Base-by-base conservation (phyloP, 1,140 invertebrate species). In the Potamilus streckersoni region DNA sequence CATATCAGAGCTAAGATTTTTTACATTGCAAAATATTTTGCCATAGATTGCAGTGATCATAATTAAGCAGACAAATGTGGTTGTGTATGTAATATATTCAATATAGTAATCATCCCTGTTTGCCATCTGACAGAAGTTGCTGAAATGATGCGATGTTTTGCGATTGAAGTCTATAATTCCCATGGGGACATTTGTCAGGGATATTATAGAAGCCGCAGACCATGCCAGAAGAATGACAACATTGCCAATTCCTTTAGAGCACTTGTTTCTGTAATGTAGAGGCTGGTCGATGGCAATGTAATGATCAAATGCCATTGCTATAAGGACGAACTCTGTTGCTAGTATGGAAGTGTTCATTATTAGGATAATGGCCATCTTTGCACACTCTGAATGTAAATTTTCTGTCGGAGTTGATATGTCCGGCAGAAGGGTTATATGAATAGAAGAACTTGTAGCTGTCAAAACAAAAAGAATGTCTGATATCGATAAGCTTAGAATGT, bases 201-300 rank as follows among this genome's bases (percentile, higher is more conserved):
- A 92, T 2, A 90, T 80, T 20, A 93, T 82, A 73, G 93, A 89
- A n/a, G 91, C 88, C 0, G 88, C 65, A 6, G 91, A 87, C 93
- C 93, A 94, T 11, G 93, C 85, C 17, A 91, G 88, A 14, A 92
- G 90, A 70, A 96, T 94, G 16, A 96, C 90, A 0, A 94, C 87
- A 2, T 92, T 93, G 0, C 94, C 94, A 63, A 93, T 93, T 15
- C 93, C 89, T 57, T 90, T 88, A 58, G 74, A 81, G 73, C 86
- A 79, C 56, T 93, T 92, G 19, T 93, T 93, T 78, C 95, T 94
- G 87, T 96, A 96, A n/a, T 94, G 93, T 31, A 96, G 90, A 0
- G 95, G 95, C 86, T 95, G 94, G 11, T 95, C 94, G 56, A 97
- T 95, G 1, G 95, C 96, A 79, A 94, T 94, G 88, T 96, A 96